Percentiles rank a stretch among this genome's conserved stretches.
These are phyloP conservation scores for Octodon degus DNA, from an alignment of 2,113 vertebrate genomes.

Conservation along the genomic window DNA sequence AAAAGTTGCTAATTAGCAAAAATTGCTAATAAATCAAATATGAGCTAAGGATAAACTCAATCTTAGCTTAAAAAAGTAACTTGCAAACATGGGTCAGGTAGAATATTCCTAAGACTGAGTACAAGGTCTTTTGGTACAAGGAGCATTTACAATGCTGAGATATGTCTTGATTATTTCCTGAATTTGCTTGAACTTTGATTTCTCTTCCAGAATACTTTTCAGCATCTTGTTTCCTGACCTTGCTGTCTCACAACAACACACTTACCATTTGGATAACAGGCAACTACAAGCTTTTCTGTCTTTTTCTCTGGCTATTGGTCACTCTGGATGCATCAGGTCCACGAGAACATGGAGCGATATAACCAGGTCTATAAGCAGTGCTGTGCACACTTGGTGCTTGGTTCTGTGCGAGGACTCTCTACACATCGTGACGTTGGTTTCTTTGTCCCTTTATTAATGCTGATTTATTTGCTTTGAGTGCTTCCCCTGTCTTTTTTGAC, in stretches of 20 bases:
- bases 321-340: not conserved
- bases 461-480: not conserved
- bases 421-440: not conserved
- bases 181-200: conserved; percentile 1
- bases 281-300: not conserved
- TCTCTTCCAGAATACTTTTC: not conserved
- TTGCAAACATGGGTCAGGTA: not conserved
- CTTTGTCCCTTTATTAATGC: not conserved
- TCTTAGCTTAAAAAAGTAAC: not conserved
- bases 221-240: not conserved
- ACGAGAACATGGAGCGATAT: not conserved
- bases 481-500: not conserved
- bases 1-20: not conserved
- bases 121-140: not conserved
- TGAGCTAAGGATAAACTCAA: not conserved
- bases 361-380: not conserved
- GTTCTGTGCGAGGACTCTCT: not conserved
- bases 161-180: not conserved
- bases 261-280: not conserved
- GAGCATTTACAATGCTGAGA: not conserved
- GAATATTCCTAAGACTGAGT: not conserved
- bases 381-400: not conserved
- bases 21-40: not conserved
- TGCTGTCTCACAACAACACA: not conserved
- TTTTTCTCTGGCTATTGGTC: not conserved